phyloP scores from a whole-genome alignment of 2,888 invertebrate species.

The Muschampia plurimacula region DNA sequence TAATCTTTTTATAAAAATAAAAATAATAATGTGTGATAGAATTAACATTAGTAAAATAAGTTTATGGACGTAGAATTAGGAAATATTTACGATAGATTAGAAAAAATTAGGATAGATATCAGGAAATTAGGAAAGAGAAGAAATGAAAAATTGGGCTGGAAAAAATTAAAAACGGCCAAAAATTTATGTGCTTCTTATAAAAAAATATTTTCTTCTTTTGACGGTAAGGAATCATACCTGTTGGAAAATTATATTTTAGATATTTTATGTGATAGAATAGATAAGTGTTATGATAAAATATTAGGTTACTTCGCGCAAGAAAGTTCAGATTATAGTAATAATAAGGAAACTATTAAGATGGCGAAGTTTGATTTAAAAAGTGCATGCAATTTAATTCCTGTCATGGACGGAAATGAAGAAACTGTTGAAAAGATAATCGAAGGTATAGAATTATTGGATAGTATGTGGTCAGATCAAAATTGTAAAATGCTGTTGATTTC shows the following conservation, averaged over 20 bases:
- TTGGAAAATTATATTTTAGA: neutral
- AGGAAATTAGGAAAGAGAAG: neutral
- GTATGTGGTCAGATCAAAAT: neutral
- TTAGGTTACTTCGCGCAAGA: neutral
- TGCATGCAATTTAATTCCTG: neutral
- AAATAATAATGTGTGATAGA: too few relatives aligned
- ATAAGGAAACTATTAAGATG: neutral
- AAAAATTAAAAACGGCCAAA: neutral
- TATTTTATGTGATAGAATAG: neutral
- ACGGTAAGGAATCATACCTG: too few relatives aligned
- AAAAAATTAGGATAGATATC: neutral
- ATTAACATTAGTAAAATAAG: neutral
- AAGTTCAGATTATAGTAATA: neutral
- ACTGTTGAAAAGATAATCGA: neutral
- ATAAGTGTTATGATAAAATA: neutral
- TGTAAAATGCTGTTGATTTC: neutral
- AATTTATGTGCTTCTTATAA: neutral
- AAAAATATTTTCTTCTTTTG: neutral
- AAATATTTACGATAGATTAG: neutral
- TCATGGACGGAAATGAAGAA: neutral
- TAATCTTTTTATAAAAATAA: neutral
- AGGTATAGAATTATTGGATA: neutral
- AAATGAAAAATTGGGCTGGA: neutral
- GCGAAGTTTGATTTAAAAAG: neutral
- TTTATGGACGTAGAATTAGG: neutral